phyloP scores from a whole-genome alignment of 2,888 invertebrate species.

The Ophion obscuratus region DNA sequence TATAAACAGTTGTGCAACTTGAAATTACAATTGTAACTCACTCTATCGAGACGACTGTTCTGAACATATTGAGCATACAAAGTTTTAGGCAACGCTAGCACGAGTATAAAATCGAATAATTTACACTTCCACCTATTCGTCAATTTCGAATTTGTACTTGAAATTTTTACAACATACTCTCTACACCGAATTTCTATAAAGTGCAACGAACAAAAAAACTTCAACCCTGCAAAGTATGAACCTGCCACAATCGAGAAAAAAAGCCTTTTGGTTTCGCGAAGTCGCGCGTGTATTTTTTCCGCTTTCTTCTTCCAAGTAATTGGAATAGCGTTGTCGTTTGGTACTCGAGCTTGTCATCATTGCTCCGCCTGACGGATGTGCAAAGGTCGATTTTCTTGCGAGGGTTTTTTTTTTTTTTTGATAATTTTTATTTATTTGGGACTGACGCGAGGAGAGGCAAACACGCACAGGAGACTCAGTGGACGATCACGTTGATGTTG shows the following conservation, averaged over 20 bases:
- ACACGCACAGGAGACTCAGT: conserved; percentile 68
- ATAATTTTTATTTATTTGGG: not conserved
- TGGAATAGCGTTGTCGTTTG: not conserved
- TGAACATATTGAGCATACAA: not conserved
- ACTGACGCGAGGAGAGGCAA: not conserved
- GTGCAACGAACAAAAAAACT: not conserved
- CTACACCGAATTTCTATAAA: not conserved
- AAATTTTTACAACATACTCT: not conserved
- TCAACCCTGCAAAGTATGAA: not conserved
- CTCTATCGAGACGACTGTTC: not conserved
- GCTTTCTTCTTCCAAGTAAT: conserved; percentile 1
- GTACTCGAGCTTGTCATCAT: not conserved
- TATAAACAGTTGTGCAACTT: not conserved
- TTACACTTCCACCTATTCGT: not conserved
- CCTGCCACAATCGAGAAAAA: not conserved
- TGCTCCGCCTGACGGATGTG: not conserved
- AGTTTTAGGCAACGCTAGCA: not conserved
- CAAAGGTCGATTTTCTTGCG: not conserved
- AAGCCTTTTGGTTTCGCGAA: conserved; percentile 20
- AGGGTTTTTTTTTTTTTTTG: not conserved
- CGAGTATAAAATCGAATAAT: not conserved
- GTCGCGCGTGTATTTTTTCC: conserved; percentile 10
- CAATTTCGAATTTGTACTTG: not conserved
- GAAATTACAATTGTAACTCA: not conserved
- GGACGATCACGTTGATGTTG: conserved; percentile 79